Evolutionary conservation across 2,797 vertebrate genomes (phyloP).

Genomic region (Ciconia nigra): DNA sequence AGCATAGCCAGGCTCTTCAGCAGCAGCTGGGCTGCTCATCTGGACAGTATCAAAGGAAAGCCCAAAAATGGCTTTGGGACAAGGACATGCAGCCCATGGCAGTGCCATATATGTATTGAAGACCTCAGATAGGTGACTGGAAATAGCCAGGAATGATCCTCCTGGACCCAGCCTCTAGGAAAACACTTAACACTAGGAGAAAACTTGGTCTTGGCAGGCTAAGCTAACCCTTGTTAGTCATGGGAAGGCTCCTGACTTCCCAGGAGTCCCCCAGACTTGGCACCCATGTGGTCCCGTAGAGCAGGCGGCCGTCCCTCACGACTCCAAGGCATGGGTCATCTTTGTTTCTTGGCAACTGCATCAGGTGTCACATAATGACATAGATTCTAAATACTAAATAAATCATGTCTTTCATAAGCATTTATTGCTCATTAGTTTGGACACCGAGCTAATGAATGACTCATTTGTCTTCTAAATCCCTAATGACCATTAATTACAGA

Average conservation of each 20-base stretch:
- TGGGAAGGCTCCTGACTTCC: neutral
- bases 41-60: neutral
- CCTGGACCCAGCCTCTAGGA: neutral
- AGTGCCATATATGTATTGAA: rapidly evolving
- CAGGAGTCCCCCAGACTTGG: neutral
- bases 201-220: neutral
- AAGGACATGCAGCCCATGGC: rapidly evolving
- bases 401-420: constrained; percentile 61
- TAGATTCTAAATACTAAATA: constrained; percentile 48
- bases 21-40: neutral
- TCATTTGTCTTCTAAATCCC: constrained; percentile 63
- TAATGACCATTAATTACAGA: constrained; percentile 59
- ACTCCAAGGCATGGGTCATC: neutral
- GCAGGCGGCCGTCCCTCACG: neutral
- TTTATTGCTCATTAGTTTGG: constrained; percentile 67
- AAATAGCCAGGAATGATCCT: neutral
- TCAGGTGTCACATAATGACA: constrained; percentile 1
- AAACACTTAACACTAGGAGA: neutral
- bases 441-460: constrained; percentile 44
- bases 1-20: neutral
- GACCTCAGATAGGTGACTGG: neutral
- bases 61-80: neutral
- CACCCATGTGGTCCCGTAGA: neutral
- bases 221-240: neutral
- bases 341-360: neutral